These are phyloP conservation scores for Saccopteryx leptura DNA, from an alignment of 2,113 vertebrate genomes.

Conservation along the genomic window DNA sequence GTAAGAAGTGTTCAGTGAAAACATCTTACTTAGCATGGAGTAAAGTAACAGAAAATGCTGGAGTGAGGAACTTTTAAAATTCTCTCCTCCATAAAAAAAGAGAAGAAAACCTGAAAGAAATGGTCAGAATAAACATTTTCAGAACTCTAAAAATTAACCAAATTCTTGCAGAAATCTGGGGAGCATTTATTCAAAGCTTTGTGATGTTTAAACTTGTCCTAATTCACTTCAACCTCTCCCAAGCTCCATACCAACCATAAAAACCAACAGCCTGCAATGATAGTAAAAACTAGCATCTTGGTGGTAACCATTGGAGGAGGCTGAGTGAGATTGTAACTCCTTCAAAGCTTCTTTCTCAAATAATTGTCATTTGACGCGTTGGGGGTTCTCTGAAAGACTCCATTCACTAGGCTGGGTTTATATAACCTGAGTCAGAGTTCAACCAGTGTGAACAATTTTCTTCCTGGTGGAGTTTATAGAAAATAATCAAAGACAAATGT, in stretches of 20 bases:
- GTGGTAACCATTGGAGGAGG: not conserved
- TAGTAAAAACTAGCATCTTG: not conserved
- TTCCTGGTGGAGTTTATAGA: not conserved
- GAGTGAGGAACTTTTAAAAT: not conserved
- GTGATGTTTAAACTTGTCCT: not conserved
- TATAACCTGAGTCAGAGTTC: not conserved
- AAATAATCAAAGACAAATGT: constrained; percentile 41
- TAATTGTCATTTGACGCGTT: not conserved
- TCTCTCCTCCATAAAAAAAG: not conserved
- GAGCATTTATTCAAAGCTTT: not conserved
- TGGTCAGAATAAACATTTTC: constrained; percentile 16
- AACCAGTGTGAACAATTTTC: constrained; percentile 11
- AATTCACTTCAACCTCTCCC: not conserved
- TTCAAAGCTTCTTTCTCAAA: not conserved
- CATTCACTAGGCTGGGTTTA: not conserved
- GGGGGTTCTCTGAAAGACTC: constrained; percentile 15
- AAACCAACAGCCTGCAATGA: not conserved
- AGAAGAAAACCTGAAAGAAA: not conserved
- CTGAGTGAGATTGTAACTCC: not conserved
- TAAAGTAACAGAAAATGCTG: not conserved
- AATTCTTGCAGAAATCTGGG: not conserved
- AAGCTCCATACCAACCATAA: not conserved
- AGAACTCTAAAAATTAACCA: constrained; percentile 40
- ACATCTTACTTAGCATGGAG: not conserved
- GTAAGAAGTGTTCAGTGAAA: not conserved